These are phyloP conservation scores for Acrobasis repandana DNA, from an alignment of 2,888 invertebrate genomes.

Conservation along the genomic window DNA sequence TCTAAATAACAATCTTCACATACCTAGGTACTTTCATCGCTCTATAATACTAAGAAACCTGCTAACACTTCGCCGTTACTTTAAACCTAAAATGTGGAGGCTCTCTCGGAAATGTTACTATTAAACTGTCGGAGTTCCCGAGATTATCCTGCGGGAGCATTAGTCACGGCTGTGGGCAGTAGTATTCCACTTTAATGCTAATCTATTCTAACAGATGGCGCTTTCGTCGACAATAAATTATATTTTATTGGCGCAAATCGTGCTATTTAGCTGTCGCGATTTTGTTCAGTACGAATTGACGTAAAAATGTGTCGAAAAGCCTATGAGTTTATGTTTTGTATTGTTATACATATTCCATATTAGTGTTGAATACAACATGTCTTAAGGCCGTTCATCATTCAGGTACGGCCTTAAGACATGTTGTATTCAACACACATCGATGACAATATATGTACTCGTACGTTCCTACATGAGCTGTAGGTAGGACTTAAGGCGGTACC, in stretches of 20 bases:
- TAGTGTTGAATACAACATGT: too few species aligned
- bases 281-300: background rate
- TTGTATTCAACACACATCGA: too few species aligned
- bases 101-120: constrained; percentile 34
- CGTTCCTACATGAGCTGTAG: too few species aligned
- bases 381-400: too few species aligned
- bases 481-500: too few species aligned
- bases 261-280: constrained; percentile 1
- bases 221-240: constrained; percentile 53
- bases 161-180: constrained; percentile 40
- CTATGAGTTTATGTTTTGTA: too few species aligned
- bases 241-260: constrained; percentile 32
- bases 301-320: too few species aligned
- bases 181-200: constrained; percentile 57
- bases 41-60: constrained; percentile 1
- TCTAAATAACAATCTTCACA: background rate
- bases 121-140: constrained; percentile 39
- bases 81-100: constrained; percentile 18
- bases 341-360: too few species aligned
- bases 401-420: too few species aligned
- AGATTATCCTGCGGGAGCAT: constrained; percentile 42
- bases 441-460: too few species aligned
- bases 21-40: background rate
- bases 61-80: constrained; percentile 11
- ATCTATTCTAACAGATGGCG: constrained; percentile 63